Percentiles rank a stretch among this genome's conserved stretches.
Evolutionary conservation across 2,888 invertebrate species (phyloP).

Genomic region (Calliphora vomitoria): DNA sequence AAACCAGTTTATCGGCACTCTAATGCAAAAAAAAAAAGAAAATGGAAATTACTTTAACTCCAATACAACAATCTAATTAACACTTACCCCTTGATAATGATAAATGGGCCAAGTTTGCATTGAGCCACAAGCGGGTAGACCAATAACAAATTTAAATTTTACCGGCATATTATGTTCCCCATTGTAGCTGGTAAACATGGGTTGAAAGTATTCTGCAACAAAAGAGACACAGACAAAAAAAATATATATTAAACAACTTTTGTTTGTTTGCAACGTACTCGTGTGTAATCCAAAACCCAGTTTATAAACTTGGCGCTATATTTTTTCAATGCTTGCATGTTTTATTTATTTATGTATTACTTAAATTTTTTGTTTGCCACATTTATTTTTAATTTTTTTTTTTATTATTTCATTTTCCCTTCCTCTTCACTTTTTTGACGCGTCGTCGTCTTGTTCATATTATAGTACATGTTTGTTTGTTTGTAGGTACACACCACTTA

Average conservation of each 20-base stretch:
- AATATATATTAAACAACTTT: not conserved
- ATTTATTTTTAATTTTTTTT: slow-evolving; percentile 26
- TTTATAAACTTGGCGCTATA: slow-evolving; percentile 45
- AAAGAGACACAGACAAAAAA: slow-evolving; percentile 7
- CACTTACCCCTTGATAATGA: slow-evolving; percentile 84
- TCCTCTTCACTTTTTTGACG: not conserved
- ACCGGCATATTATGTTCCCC: slow-evolving; percentile 86
- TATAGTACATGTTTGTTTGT: not conserved
- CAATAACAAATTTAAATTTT: slow-evolving; percentile 87
- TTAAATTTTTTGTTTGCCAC: slow-evolving; percentile 17
- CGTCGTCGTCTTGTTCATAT: slow-evolving; percentile 28
- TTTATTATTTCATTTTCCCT: slow-evolving; percentile 67
- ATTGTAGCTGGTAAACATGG: slow-evolving; percentile 88
- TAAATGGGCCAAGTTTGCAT: slow-evolving; percentile 89
- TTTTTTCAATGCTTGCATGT: slow-evolving; percentile 33
- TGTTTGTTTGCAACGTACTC: not conserved
- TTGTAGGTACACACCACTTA: slow-evolving; percentile 79
- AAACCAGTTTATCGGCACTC: slow-evolving; percentile 86
- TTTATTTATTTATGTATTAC: slow-evolving; percentile 18
- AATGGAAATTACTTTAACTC: slow-evolving; percentile 16
- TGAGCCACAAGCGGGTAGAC: slow-evolving; percentile 89
- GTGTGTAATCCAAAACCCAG: slow-evolving; percentile 24
- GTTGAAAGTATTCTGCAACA: slow-evolving; percentile 84
- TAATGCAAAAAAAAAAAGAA: slow-evolving; percentile 76
- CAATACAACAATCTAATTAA: slow-evolving; percentile 1